Conservation (phyloP, 2,888 invertebrate genomes). For the Lepidonotus clava region DNA sequence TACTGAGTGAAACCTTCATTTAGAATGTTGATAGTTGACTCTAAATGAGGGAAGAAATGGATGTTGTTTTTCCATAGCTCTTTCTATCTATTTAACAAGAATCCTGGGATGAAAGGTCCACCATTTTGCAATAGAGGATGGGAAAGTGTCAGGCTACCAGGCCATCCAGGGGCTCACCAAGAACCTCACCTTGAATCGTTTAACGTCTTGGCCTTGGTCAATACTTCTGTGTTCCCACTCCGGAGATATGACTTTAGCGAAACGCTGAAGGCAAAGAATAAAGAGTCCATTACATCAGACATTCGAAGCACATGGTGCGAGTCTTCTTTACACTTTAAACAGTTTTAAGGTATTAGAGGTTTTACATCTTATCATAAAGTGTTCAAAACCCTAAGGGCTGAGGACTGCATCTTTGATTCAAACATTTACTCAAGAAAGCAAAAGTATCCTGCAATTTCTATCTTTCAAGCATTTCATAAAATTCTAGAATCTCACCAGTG, state of each 20-base stretch:
- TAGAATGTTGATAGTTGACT: neutral
- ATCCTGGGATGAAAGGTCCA: too few species aligned
- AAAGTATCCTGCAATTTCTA: too few species aligned
- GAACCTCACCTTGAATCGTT: constrained; percentile 62
- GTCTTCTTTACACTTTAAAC: too few species aligned
- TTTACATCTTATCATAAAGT: too few species aligned
- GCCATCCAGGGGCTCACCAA: too few species aligned
- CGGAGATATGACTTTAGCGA: constrained; percentile 77
- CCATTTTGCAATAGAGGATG: too few species aligned
- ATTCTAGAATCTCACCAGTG: neutral
- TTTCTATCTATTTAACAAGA: neutral
- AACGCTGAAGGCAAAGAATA: constrained; percentile 68
- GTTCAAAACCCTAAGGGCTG: too few species aligned
- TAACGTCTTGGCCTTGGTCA: constrained; percentile 57
- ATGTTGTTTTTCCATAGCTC: neutral
- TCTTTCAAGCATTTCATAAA: too few species aligned
- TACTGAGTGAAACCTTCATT: neutral
- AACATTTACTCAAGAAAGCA: too few species aligned
- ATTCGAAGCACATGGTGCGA: neutral
- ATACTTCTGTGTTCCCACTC: constrained; percentile 77
- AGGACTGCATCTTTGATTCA: too few species aligned
- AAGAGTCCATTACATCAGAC: neutral
- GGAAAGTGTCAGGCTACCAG: too few species aligned
- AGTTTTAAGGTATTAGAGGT: too few species aligned
- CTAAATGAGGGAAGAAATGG: neutral